Evolutionary conservation across 2,113 vertebrate genomes (phyloP), one percentile per base, ranked within the genome.

Genomic region (Osmerus mordax): DNA sequence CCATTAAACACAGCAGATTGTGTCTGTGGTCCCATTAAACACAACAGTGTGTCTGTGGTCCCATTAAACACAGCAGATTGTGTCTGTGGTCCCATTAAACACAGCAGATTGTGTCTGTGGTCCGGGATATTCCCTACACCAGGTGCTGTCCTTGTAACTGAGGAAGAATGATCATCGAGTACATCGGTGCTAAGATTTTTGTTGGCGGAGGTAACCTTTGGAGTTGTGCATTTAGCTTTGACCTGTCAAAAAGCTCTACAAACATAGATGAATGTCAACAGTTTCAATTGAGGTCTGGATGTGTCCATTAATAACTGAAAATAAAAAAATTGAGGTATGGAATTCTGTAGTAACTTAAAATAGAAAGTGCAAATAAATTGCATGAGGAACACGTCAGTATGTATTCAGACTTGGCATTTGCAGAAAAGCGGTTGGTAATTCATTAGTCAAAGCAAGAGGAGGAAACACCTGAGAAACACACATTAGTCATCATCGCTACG

Each of bases 261-360:
- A 15, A 14, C 21, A 14, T 9, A 25, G 25, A 63, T 1, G 15
- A 58, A 67, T 18, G 18, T 51, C 67, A 75, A 52, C 52, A 56
- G 4, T 65, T 16, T 59, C 62, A 28, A 28, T 21, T 78, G 81
- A 83, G 82, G 82, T 81, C 76, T 68, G 58, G 36, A 52, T 60
- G 78, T 76, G 15, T 72, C 28, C n/a, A 78, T 12, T 47, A 54
- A 56, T 19, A 19, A 56, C n/a, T 18, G n/a, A 2, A 60, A 60
- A 60, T 13, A 32, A 2, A 54, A 54, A 14, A 54, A 54, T 29
- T 84, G 87, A 87, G 86, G 72, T 69, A 64, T 76, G 78, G 84
- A 81, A 36, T 70, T 76, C 71, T 72, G 68, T 68, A 66, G 72
- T 25, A 53, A 67, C 51, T 15, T 47, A 47, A 2, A 74, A 78